Conservation (phyloP, 2,797 vertebrate species). For the Hapalemur alaotrensis region DNA sequence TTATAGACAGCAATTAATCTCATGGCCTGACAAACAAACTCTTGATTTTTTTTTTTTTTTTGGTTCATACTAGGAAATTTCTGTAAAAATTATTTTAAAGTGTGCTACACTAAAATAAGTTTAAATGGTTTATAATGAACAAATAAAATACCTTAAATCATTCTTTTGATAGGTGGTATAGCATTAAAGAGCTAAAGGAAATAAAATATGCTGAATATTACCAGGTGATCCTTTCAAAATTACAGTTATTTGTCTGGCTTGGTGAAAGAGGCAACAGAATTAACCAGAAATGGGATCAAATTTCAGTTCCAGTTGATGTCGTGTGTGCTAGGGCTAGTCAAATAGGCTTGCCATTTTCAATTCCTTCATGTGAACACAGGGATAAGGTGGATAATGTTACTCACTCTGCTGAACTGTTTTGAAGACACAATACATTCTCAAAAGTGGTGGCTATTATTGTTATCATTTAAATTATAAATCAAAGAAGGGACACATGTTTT, state of each 20-base stretch:
- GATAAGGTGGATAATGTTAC: not conserved
- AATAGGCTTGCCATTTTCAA: not conserved
- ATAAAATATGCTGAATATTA: not conserved
- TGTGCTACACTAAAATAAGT: not conserved
- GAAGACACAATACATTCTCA: not conserved
- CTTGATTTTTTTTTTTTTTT: not conserved
- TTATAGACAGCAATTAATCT: not conserved
- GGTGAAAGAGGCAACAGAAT: not conserved
- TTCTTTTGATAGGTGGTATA: not conserved
- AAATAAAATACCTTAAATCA: not conserved
- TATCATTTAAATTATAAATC: not conserved
- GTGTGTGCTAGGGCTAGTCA: not conserved
- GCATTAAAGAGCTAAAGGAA: not conserved
- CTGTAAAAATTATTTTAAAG: not conserved
- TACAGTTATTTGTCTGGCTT: not conserved
- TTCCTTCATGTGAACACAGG: not conserved
- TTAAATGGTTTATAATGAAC: not conserved
- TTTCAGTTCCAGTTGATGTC: not conserved
- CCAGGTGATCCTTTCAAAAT: not conserved
- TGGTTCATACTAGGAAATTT: not conserved
- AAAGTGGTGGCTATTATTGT: not conserved
- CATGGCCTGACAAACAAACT: not conserved
- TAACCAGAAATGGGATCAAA: not conserved
- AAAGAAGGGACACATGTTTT: not conserved
- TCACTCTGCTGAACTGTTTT: not conserved